Evolutionary conservation across 1,140 invertebrate genomes (phyloP), one percentile per base, ranked within the genome.

Genomic region (Drosophila nebulosa): DNA sequence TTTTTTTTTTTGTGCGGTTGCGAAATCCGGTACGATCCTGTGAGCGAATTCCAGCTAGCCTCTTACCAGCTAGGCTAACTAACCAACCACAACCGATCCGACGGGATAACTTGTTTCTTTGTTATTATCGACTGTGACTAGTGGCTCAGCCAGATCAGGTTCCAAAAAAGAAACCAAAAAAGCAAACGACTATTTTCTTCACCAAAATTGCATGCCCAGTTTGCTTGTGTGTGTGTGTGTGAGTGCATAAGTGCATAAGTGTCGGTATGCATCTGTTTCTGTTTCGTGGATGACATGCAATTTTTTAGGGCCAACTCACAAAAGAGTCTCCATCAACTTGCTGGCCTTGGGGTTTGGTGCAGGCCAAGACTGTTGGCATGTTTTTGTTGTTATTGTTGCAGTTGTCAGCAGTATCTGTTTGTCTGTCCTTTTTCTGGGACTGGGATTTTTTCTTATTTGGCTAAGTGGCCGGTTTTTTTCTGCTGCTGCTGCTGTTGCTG

Each of bases 221-320:
- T 21, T 35, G 9, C 65, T 22, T 50, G 51, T 30, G 9, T 62
- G 50, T 69, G 39, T 55, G 18, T 79, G 32, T 21, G 53, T 61
- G 12, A 59, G 35, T 32, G 21, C 66, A 12, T 36, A 18, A 26
- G 18, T 64, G 24, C 46, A 58, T 22, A 32, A 24, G 32, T 57
- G 32, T 71, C 10, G 18, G 16, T 10, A 46, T 78, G 65, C 72
- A 75, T 63, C 72, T 79, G 58, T 46, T 60, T 64, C 35, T 64
- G 50, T 50, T 63, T 60, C 57, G 63, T 55, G 73, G 68, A 84
- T 84, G 80, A 84, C 64, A 73, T 80, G 80, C 80, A 79, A 9
- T 84, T 74, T 74, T 84, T 84, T 84, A 80, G 80, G 77, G 77
- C 74, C 79, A 78, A 70, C 62, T 69, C 55, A 46, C 36, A 36